Base-by-base conservation (phyloP, 2,113 vertebrate genomes). In the Microcebus ravelobensis region DNA sequence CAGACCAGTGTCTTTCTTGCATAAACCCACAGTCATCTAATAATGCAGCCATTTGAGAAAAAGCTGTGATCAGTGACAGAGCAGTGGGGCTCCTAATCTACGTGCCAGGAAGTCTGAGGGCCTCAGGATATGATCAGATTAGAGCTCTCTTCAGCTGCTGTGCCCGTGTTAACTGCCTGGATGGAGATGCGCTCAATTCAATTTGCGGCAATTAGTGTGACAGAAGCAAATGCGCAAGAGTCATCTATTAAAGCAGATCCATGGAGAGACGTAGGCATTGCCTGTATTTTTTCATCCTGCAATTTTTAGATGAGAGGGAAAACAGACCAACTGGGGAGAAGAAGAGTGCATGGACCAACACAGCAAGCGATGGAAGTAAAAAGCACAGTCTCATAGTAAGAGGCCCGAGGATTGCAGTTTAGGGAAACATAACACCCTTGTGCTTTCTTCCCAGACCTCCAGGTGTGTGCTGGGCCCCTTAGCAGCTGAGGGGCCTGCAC, bases 181-280 rank as follows among this genome's bases (percentile, higher is more conserved):
- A 76, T 57, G 67, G 77, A 91, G 91, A 97, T 65, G 73, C 0
- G 48, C 81, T 80, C 90, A 89, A 93, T 96, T 97, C 90, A 94
- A 77, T 97, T 96, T 96, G 84, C 11, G 8, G 87, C 93, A 94
- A 95, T 97, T 96, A 97, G 83, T 61, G 57, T 81, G 63, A 77
- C 48, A 84, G 93, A 92, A 79, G 79, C 73, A 90, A 86, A 94
- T 95, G 82, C 45, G 48, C 88, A 48, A 9, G 55, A 95, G 91
- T 61, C 73, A 0, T 68, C 55, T 81, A 87, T 95, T 70, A 83
- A 61, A 71, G 73, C 71, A 90, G 83, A 74, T n/a, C 42, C 67
- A 23, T 27, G 27, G 89, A 73, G 79, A 96, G 80, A 91, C 87
- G 93, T 31, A 31, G 31, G 34, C 55, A 23, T 25, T 13, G 23